Evolutionary conservation across 64 coral and sea anemone species (phyloP).

Genomic region (Stichodactyla helianthus): DNA sequence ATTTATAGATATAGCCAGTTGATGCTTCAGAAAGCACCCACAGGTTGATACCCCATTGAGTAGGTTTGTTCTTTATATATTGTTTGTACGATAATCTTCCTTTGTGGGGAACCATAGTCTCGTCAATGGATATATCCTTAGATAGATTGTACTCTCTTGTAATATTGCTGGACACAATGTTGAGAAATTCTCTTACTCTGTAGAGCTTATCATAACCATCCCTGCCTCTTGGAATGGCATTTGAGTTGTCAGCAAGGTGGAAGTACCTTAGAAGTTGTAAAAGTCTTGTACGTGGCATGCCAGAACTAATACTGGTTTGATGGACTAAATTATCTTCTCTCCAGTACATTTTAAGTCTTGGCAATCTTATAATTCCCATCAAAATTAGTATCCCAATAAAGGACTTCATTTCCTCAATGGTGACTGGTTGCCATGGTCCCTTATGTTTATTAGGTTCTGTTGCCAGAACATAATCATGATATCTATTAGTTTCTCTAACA

Average conservation of each 20-base stretch:
- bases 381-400: conserved; percentile 59
- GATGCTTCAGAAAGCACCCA: conserved; percentile 51
- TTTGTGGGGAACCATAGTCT: conserved; percentile 67
- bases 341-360: conserved; percentile 45
- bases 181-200: conserved; percentile 38
- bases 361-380: conserved; percentile 56
- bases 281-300: conserved; percentile 40
- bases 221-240: conserved; percentile 18
- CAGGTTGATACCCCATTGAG: conserved; percentile 65
- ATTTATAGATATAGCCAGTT: conserved; percentile 58
- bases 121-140: conserved; percentile 51
- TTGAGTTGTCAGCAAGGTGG: conserved; percentile 47
- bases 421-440: conserved; percentile 36
- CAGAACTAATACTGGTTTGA: conserved; percentile 35
- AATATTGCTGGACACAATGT: conserved; percentile 24
- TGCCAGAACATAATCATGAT: conserved; percentile 27
- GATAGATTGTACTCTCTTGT: conserved; percentile 41
- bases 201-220: conserved; percentile 61
- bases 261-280: conserved; percentile 61
- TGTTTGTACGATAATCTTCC: conserved; percentile 51
- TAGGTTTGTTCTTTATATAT: conserved; percentile 66
- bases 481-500: conserved; percentile 51
- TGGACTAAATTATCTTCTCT: conserved; percentile 15
- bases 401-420: conserved; percentile 43
- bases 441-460: conserved; percentile 50